phyloP scores from a whole-genome alignment of 2,797 vertebrate genomes.

The Pelobates cultripes region DNA sequence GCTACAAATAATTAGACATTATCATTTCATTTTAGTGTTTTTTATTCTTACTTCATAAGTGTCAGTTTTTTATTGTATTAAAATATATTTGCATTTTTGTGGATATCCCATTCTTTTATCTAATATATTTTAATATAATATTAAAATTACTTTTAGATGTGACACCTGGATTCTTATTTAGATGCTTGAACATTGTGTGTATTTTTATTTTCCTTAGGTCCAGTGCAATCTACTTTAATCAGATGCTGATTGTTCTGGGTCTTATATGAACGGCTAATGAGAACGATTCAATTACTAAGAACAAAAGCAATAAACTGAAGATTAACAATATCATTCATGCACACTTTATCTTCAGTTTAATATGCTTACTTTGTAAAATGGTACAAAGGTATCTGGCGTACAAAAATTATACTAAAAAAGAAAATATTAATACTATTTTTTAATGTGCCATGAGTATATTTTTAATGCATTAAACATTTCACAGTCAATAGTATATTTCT shows the following conservation, averaged over 20 bases:
- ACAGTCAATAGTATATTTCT: neutral
- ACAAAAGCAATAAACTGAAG: conserved; percentile 41
- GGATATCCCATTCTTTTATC: conserved; percentile 3
- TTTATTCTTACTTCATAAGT: neutral
- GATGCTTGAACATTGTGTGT: neutral
- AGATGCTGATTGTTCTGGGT: conserved; percentile 28
- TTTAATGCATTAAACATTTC: conserved; percentile 7
- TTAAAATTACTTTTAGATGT: neutral
- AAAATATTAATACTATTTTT: conserved; percentile 37
- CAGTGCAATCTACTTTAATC: conserved; percentile 31
- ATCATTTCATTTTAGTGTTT: neutral
- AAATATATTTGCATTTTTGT: too few species aligned
- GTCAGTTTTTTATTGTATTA: too few species aligned
- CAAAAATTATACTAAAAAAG: conserved; percentile 26
- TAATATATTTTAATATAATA: conserved; percentile 4
- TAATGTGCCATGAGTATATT: conserved; percentile 4
- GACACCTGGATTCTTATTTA: neutral
- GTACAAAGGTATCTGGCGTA: conserved; percentile 19
- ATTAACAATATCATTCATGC: conserved; percentile 39
- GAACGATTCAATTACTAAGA: conserved; percentile 38
- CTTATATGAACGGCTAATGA: conserved; percentile 44
- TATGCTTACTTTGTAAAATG: conserved; percentile 17
- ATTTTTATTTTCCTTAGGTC: conserved; percentile 22
- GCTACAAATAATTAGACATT: too few species aligned
- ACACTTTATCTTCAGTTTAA: conserved; percentile 31